Evolutionary conservation across 1,140 invertebrate species (phyloP), one percentile per base, ranked within the genome.

Genomic region (Caenorhabditis elegans): DNA sequence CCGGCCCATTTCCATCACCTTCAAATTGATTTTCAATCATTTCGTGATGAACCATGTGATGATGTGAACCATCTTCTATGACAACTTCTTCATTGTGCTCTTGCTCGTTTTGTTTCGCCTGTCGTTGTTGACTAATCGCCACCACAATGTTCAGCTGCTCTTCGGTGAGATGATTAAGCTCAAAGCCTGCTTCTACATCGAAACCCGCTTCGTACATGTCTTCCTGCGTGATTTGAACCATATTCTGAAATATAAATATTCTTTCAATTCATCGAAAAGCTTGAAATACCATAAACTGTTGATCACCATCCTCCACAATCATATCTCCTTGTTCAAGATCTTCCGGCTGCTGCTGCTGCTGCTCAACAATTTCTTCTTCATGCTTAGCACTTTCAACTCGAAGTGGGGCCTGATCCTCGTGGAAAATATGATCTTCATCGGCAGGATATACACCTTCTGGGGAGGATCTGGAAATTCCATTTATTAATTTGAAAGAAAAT

Each of bases 161-260:
- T 28, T 53, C 51, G 39, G 78, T 65, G 8, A 79, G 24, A 70
- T 47, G 11, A 22, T 65, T 70, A 1, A 79, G 8, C 24, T 79
- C 34, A 15, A n/a, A n/a, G n/a, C n/a, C n/a, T n/a, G n/a, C n/a
- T n/a, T 65, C 78, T 2, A 47, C 5, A 11, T 79, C 53, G n/a
- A 79, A 46, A 2, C 78, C 78, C 17, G 78, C 78, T 34, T 65
- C 78, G n/a, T 43, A 39, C 15, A 79, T 15, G 31, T 79, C 78
- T 47, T 79, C 78, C 8, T 36, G 43, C 11, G 43, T 39, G 5
- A 79, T 79, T 39, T 79, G 78, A 39, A 79, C 34, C 39, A 47
- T 47, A 24, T 76, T 76, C 46, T 76, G 1, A 15, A 19, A 11
- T 39, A 24, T 4, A 24, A 75, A 10, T 39, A 8, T 39, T 8